Percentiles rank a stretch among this genome's conserved stretches.
Evolutionary conservation across 2,888 invertebrate genomes (phyloP).

Genomic region (Platerodrilus igneus): DNA sequence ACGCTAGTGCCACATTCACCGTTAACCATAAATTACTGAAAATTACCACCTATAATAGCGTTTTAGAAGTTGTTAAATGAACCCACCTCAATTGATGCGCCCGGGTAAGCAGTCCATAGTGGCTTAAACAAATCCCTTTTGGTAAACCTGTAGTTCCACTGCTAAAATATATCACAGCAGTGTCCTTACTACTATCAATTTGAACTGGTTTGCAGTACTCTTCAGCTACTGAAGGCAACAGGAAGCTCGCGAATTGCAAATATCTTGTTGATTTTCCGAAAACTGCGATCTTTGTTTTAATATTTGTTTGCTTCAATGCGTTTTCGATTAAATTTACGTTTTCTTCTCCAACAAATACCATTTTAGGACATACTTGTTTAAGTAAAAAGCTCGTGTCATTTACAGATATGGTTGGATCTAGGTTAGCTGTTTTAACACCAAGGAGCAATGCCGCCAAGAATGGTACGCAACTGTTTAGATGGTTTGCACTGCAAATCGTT

Average conservation of each 20-base stretch:
- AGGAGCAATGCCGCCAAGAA: constrained; percentile 9
- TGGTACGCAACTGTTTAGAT: constrained; percentile 10
- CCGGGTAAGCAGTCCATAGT: constrained; percentile 17
- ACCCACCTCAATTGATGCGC: constrained; percentile 1
- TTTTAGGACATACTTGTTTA: constrained; percentile 24
- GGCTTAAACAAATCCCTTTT: constrained; percentile 30
- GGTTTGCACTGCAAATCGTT: constrained; percentile 7
- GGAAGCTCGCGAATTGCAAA: constrained; percentile 26
- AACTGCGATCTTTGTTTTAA: constrained; percentile 34
- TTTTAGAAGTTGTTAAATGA: no score
- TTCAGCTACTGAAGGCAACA: constrained; percentile 27
- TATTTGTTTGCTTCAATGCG: constrained; percentile 25
- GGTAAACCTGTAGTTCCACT: constrained; percentile 33
- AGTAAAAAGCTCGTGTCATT: constrained; percentile 5
- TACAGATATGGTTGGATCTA: constrained; percentile 8
- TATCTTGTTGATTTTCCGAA: constrained; percentile 32
- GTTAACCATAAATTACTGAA: constrained; percentile 23
- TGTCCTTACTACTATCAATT: constrained; percentile 20
- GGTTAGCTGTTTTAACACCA: constrained; percentile 3
- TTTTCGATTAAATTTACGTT: constrained; percentile 24
- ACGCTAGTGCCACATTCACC: constrained; percentile 25
- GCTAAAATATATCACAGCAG: constrained; percentile 29
- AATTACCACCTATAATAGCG: neutral
- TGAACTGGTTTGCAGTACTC: constrained; percentile 22
- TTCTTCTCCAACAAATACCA: constrained; percentile 32